These are phyloP conservation scores for Sebastes iracundus DNA, from an alignment of 2,797 vertebrate genomes.

Conservation along the genomic window DNA sequence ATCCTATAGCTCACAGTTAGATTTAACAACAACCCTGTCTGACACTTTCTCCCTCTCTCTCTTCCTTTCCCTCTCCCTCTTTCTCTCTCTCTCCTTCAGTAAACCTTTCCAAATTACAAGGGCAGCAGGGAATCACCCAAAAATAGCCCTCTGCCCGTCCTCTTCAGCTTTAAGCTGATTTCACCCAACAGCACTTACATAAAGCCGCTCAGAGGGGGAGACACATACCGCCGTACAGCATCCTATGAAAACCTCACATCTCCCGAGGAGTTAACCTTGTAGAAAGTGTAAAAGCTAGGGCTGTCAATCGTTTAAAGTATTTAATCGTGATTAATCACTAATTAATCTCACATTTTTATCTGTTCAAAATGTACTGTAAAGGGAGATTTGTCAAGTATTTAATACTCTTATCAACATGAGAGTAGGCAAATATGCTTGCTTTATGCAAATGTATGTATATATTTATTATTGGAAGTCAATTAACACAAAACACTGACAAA, in stretches of 20 bases:
- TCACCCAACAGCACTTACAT: constrained; percentile 27
- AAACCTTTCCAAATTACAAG: constrained; percentile 62
- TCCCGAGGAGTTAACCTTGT: neutral
- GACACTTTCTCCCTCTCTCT: neutral
- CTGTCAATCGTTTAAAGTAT: neutral
- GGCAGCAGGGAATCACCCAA: constrained; percentile 57
- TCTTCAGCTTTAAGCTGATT: constrained; percentile 31
- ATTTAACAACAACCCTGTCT: constrained; percentile 40
- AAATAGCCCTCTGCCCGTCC: constrained; percentile 51
- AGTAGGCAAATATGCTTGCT: no score
- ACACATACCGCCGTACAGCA: neutral
- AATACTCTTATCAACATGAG: no score
- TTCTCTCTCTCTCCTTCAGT: constrained; percentile 23
- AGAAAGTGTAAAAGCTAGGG: neutral
- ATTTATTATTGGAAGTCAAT: no score
- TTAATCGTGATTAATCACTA: no score
- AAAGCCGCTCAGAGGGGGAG: constrained; percentile 7
- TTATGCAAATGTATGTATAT: no score
- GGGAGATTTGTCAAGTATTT: no score
- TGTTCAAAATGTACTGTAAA: no score
- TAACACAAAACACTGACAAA: no score
- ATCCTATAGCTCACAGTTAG: constrained; percentile 53
- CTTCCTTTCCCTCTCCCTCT: neutral
- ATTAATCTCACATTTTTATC: no score
- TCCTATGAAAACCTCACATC: neutral